Percentiles rank a stretch among this genome's conserved stretches.
These are phyloP conservation scores for Glareola pratincola DNA, from an alignment of 2,113 vertebrate genomes.

Conservation along the genomic window DNA sequence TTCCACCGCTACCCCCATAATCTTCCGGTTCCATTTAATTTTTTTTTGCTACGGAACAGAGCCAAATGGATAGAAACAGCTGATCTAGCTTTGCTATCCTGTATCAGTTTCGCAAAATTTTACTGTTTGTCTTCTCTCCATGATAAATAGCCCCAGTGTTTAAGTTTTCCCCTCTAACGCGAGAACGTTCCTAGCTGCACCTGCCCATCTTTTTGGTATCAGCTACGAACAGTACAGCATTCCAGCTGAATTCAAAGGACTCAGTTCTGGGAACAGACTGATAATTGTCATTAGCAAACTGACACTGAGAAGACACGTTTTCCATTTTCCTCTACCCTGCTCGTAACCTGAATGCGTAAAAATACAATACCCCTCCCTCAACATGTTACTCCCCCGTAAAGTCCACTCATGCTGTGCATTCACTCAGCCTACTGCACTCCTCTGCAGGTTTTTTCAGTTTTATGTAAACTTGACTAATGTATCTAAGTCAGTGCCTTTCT, in stretches of 20 bases:
- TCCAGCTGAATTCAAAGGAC: neutral
- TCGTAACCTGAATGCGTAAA: neutral
- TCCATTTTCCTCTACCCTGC: neutral
- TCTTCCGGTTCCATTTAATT: neutral
- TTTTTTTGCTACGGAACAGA: neutral
- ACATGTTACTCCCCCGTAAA: neutral
- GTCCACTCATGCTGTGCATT: neutral
- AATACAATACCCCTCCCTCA: neutral
- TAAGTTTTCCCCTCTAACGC: neutral
- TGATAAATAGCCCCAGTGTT: neutral
- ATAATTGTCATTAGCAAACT: neutral
- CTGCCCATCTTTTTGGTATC: neutral
- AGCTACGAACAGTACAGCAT: neutral
- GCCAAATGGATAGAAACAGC: neutral
- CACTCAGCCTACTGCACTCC: neutral
- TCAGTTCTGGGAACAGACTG: neutral
- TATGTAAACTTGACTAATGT: neutral
- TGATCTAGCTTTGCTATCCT: neutral
- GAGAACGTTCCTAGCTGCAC: neutral
- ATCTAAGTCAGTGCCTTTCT: neutral
- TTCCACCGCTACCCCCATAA: neutral
- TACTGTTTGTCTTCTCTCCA: neutral
- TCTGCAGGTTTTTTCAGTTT: neutral
- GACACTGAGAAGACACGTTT: neutral
- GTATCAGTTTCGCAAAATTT: neutral